Percentiles rank a stretch among this genome's conserved stretches.
Conservation (phyloP, 2,888 invertebrate genomes). For the Andrena fulva region DNA sequence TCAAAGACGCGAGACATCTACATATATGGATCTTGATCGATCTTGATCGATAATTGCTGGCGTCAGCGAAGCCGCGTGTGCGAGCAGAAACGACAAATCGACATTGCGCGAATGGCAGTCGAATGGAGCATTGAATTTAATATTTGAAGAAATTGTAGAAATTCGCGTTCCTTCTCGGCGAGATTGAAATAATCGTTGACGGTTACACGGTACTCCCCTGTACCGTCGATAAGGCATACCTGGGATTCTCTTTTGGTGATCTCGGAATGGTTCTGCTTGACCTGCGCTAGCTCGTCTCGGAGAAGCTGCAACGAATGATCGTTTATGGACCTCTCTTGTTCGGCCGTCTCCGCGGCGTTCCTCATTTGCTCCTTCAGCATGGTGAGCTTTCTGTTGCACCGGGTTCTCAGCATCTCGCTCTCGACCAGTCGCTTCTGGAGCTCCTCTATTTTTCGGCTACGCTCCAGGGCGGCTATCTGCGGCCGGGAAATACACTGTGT, state of each 20-base stretch:
- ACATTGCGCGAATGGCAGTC: too few relatives aligned
- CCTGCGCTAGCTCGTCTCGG: conserved; percentile 90
- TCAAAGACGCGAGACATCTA: conserved; percentile 21
- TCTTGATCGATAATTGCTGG: background rate
- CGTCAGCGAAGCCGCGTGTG: too few relatives aligned
- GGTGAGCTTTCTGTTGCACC: conserved; percentile 90
- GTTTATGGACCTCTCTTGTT: conserved; percentile 89
- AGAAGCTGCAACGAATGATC: conserved; percentile 90
- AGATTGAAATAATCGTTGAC: too few relatives aligned
- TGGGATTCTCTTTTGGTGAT: conserved; percentile 90
- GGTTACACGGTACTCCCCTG: too few relatives aligned
- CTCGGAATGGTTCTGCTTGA: conserved; percentile 91
- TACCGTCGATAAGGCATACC: conserved; percentile 70
- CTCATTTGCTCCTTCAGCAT: conserved; percentile 91
- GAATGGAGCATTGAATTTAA: too few relatives aligned
- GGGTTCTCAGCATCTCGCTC: conserved; percentile 91
- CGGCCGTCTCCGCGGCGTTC: conserved; percentile 88
- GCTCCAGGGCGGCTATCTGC: conserved; percentile 93
- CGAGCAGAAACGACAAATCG: too few relatives aligned
- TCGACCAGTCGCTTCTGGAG: conserved; percentile 93
- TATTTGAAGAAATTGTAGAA: too few relatives aligned
- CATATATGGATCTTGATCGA: background rate
- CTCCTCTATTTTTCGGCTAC: conserved; percentile 93
- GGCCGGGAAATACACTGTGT: conserved; percentile 12
- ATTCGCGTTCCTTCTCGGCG: too few relatives aligned